These are phyloP conservation scores for Arenicola marina DNA, from an alignment of 2,888 invertebrate species.

Conservation along the genomic window DNA sequence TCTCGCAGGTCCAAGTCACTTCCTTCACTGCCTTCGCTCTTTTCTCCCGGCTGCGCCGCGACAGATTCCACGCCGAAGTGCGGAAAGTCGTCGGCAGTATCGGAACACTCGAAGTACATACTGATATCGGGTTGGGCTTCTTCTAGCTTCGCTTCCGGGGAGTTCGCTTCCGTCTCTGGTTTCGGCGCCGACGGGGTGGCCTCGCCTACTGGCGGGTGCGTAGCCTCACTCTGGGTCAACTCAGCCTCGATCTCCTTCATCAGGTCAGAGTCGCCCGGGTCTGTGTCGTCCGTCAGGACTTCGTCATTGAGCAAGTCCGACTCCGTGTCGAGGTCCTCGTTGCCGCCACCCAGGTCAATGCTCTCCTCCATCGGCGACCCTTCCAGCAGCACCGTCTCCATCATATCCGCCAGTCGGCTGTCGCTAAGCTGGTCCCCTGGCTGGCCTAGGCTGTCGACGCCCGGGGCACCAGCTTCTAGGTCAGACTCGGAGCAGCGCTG, in stretches of 20 bases:
- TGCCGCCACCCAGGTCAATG: slow-evolving; percentile 16
- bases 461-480: too few species aligned
- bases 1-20: not conserved
- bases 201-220: too few species aligned
- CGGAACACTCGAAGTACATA: not conserved
- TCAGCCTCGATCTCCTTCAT: too few species aligned
- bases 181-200: not conserved
- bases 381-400: slow-evolving; percentile 34
- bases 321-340: not conserved
- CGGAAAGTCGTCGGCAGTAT: too few species aligned
- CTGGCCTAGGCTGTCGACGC: too few species aligned
- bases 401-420: not conserved
- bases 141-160: not conserved
- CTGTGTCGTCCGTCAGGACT: not conserved
- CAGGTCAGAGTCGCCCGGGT: not conserved
- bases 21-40: too few species aligned
- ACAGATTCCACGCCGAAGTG: not conserved
- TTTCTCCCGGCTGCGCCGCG: not conserved
- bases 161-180: not conserved
- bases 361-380: slow-evolving; percentile 20
- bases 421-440: not conserved
- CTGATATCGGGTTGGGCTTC: not conserved
- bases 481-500: not conserved
- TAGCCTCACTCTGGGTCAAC: too few species aligned
- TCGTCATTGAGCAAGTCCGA: not conserved